Conservation (phyloP, 1,140 invertebrate species). For the Oscheius sp. region DNA sequence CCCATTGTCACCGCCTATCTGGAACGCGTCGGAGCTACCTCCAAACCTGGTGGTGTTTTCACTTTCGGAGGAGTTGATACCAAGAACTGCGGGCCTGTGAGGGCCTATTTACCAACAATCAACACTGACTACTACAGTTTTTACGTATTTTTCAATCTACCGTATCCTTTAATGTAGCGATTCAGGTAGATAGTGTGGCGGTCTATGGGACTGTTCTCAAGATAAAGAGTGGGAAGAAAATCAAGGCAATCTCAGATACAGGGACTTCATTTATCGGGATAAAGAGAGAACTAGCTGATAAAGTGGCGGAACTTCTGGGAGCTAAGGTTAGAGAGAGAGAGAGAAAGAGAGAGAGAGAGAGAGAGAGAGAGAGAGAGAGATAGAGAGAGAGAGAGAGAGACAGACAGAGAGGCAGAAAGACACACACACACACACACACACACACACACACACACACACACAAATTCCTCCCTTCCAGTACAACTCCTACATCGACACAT, state of each 20-base stretch:
- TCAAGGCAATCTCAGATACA: neutral
- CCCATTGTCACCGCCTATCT: neutral
- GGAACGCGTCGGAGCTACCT: neutral
- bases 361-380: too few relatives aligned
- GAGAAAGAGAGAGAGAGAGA: neutral
- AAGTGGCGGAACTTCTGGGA: neutral
- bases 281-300: neutral
- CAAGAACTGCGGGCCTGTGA: neutral
- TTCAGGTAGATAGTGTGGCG: neutral
- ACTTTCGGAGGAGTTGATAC: neutral
- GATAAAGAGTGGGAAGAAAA: neutral
- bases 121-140: neutral
- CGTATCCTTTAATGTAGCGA: neutral
- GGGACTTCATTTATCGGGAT: neutral
- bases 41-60: neutral
- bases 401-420: too few relatives aligned
- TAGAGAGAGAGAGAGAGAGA: too few relatives aligned
- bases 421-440: too few relatives aligned
- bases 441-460: too few relatives aligned
- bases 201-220: neutral
- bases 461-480: too few relatives aligned
- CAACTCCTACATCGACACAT: neutral
- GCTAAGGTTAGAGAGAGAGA: neutral
- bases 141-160: neutral
- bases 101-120: neutral